phyloP scores from a whole-genome alignment of 1,140 invertebrate species.

The Argopecten irradians region DNA sequence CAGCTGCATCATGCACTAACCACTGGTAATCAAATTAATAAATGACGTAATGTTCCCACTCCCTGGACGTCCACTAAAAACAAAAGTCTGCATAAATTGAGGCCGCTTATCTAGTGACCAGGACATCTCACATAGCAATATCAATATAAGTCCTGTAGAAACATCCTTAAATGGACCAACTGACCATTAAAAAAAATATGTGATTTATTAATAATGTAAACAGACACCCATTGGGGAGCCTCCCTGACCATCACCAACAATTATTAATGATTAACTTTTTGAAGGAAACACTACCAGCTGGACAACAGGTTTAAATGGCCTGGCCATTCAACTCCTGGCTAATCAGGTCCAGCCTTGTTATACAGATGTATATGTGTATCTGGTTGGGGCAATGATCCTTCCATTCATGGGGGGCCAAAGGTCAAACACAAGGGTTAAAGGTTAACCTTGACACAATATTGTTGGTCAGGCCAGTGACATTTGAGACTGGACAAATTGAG shows the following conservation, averaged over 20 bases:
- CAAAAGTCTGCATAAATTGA: background rate
- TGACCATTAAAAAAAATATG: background rate
- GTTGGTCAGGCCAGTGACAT: constrained; percentile 11
- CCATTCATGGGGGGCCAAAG: background rate
- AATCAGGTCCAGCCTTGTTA: constrained; percentile 1
- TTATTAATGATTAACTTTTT: constrained; percentile 19
- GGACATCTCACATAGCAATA: background rate
- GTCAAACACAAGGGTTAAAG: background rate
- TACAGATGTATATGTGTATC: background rate
- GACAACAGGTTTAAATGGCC: constrained; percentile 5
- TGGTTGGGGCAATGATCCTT: background rate
- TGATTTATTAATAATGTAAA: background rate
- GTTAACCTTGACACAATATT: constrained; percentile 18
- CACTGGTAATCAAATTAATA: background rate
- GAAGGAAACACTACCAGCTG: constrained; percentile 5
- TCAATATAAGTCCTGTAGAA: background rate
- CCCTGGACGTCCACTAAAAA: background rate
- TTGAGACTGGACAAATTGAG: background rate
- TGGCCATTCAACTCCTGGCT: background rate
- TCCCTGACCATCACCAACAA: background rate
- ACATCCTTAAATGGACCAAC: background rate
- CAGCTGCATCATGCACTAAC: background rate
- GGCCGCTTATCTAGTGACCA: background rate
- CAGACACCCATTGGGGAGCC: background rate
- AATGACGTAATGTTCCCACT: background rate